Evolutionary conservation across 1,140 invertebrate genomes (phyloP), one percentile per base, ranked within the genome.

Genomic region (Ditylenchus dipsaci): DNA sequence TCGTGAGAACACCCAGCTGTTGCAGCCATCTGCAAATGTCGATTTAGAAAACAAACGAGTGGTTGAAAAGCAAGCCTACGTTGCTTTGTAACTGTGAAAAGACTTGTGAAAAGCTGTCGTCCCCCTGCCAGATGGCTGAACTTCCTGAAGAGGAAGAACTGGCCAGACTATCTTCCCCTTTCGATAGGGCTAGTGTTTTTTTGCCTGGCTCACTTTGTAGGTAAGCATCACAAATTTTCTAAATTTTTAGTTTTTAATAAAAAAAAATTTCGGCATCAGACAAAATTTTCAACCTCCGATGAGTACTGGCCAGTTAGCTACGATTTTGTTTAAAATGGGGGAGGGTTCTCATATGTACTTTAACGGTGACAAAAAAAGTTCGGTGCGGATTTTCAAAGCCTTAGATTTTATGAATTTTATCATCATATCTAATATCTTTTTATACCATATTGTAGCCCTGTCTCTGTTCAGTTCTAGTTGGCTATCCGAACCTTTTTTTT

Each of bases 101-200:
- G 27, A 19, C 29, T 67, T 67, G n/a, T 63, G 26, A 9, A 11
- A 53, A 27, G 45, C 15, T 43, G 59, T 72, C 72, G 75, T 43
- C 73, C 30, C 53, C 93, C 94, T 64, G 90, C 87, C 21, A 98
- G 86, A 86, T 98, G 95, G 0, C 95, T 95, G 83, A 91, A 95
- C 0, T 61, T 3, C 59, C 38, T 19, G 29, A 61, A 21, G 49
- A 53, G 23, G 49, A 21, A 15, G 49, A 53, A 17, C 49, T 53
- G 3, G 3, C 49, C 1, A 53, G 3, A 5, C 3, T 7, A 17
- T 17, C 23, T 17, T 53, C 49, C n/a, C 49, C 49, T 53, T 53
- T 53, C 3, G 49, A 61, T 21, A 21, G 3, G 3, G 59, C 21
- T 8, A 26, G 3, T 5, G 26, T 30, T 27, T 27, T 61, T 29